These are phyloP conservation scores for Dolichallabes microphthalmus DNA, from an alignment of 2,113 vertebrate genomes.

Conservation along the genomic window DNA sequence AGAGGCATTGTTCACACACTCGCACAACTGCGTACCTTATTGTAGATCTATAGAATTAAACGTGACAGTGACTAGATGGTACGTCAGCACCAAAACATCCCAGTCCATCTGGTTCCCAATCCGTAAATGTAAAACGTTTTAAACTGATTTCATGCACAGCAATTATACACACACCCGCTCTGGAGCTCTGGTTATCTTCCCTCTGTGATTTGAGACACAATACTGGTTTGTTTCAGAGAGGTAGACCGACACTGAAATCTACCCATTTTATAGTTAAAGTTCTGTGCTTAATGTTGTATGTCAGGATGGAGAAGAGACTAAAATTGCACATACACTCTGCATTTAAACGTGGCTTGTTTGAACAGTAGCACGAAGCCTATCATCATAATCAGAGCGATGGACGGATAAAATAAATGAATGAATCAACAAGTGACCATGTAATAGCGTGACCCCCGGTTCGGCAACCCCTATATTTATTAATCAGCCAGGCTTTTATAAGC, in stretches of 20 bases:
- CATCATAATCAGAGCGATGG: not conserved
- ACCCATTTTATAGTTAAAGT: not conserved
- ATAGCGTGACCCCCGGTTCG: not conserved
- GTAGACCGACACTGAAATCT: not conserved
- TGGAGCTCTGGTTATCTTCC: not conserved
- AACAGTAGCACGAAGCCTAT: not conserved
- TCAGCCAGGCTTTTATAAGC: not conserved
- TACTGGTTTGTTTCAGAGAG: not conserved
- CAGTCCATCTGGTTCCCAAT: not conserved
- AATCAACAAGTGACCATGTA: not conserved
- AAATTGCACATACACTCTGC: not conserved
- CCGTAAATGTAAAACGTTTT: not conserved
- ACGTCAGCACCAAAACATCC: not conserved
- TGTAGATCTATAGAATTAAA: not conserved
- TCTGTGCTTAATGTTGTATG: not conserved
- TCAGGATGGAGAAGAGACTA: too few relatives aligned
- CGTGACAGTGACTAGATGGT: not conserved
- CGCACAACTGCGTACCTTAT: not conserved
- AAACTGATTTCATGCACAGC: not conserved
- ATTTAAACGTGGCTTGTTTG: not conserved
- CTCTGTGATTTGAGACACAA: not conserved
- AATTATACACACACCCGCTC: not conserved
- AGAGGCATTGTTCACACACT: not conserved
- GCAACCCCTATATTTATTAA: not conserved
- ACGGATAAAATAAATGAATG: not conserved